These are phyloP conservation scores for Catostylus mosaicus DNA, from an alignment of 30 jellyfish, hydroid and myxozoan genomes.

Conservation along the genomic window DNA sequence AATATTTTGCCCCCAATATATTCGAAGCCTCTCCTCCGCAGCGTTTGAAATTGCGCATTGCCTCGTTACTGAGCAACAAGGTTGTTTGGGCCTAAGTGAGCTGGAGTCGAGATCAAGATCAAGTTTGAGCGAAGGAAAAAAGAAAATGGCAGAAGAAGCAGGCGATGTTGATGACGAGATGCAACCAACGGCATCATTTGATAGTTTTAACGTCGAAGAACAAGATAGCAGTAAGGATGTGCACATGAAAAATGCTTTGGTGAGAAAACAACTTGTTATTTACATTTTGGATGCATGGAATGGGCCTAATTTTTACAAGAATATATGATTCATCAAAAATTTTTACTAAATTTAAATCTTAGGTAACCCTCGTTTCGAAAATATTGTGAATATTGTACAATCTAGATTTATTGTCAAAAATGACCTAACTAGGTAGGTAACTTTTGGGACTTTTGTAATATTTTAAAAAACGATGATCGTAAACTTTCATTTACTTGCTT, in stretches of 20 bases:
- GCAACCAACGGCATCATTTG: background rate
- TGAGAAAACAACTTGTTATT: no score
- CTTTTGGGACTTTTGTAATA: no score
- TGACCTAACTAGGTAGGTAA: no score
- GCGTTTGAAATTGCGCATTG: background rate
- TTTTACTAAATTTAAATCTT: no score
- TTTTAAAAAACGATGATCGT: no score
- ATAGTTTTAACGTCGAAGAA: background rate
- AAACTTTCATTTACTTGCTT: no score
- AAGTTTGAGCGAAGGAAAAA: background rate
- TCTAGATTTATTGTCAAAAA: no score
- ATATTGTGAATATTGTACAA: no score
- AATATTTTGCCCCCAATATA: background rate
- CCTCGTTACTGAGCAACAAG: conserved; percentile 58
- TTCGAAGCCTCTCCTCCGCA: background rate
- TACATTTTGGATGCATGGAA: no score
- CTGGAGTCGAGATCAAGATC: background rate
- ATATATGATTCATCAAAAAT: no score
- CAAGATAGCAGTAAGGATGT: conserved; percentile 13
- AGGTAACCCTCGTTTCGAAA: no score
- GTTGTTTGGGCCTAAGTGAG: conserved; percentile 34
- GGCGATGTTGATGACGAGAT: background rate
- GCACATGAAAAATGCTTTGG: conserved; percentile 48
- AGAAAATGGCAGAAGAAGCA: conserved; percentile 32
- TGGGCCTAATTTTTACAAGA: no score